These are phyloP conservation scores for Onychomys torridus DNA, from an alignment of 2,797 vertebrate genomes.

Conservation along the genomic window DNA sequence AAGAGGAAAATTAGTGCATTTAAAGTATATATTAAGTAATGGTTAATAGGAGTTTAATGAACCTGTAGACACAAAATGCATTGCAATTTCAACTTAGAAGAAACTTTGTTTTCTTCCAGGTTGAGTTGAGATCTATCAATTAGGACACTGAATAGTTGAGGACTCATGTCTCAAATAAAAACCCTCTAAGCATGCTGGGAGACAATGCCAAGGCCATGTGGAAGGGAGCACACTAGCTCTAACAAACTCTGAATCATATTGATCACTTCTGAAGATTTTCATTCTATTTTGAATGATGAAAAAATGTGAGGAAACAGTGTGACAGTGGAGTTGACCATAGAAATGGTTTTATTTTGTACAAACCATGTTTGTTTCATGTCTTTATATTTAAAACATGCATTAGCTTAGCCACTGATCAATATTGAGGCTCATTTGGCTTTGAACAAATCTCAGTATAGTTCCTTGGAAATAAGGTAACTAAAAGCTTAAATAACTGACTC, in stretches of 20 bases:
- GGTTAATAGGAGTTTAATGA: not conserved
- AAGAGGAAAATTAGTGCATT: not conserved
- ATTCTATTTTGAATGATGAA: not conserved
- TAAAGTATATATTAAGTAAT: not conserved
- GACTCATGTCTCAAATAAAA: not conserved
- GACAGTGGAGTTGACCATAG: not conserved
- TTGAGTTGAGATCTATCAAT: not conserved
- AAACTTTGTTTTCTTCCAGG: not conserved
- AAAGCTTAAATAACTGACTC: not conserved
- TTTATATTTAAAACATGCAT: not conserved
- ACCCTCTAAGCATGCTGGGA: not conserved
- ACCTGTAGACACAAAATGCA: too few species aligned
- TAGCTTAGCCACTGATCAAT: not conserved
- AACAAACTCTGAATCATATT: not conserved
- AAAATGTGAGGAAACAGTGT: not conserved
- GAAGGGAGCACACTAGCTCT: not conserved
- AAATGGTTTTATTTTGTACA: constrained; percentile 4
- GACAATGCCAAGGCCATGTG: not conserved
- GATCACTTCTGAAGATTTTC: not conserved
- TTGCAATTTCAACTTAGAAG: not conserved
- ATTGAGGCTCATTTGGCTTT: not conserved
- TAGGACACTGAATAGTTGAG: not conserved
- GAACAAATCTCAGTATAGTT: not conserved
- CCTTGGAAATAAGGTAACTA: constrained; percentile 34
- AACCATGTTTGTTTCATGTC: not conserved